phyloP scores from a whole-genome alignment of 64 coral and sea anemone species.

The Catalaphyllia jardinei region DNA sequence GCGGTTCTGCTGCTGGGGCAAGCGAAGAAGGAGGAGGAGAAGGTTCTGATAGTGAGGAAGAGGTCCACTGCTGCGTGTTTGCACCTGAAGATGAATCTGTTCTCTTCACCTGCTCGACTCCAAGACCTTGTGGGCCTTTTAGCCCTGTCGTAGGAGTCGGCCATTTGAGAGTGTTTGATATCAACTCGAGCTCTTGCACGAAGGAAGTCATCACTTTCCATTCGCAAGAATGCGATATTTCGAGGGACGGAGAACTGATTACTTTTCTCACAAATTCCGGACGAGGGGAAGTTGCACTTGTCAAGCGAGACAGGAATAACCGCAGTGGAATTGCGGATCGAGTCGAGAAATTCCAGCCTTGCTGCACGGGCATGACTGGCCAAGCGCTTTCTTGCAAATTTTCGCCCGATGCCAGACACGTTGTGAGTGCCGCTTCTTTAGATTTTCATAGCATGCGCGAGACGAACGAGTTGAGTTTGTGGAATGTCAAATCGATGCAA shows the following conservation, averaged over 20 bases:
- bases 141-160: slow-evolving; percentile 68
- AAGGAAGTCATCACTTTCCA: slow-evolving; percentile 89
- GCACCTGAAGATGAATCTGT: slow-evolving; percentile 81
- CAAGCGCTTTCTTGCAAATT: slow-evolving; percentile 90
- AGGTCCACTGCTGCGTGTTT: slow-evolving; percentile 85
- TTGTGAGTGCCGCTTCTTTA: slow-evolving; percentile 80
- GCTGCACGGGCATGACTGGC: slow-evolving; percentile 79
- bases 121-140: slow-evolving; percentile 53
- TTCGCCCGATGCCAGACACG: slow-evolving; percentile 71
- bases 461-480: slow-evolving; percentile 88
- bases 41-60: slow-evolving; percentile 59
- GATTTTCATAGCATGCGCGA: slow-evolving; percentile 95
- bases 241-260: slow-evolving; percentile 77
- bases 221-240: slow-evolving; percentile 91
- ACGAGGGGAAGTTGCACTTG: slow-evolving; percentile 78
- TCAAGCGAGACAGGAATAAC: slow-evolving; percentile 67
- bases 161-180: slow-evolving; percentile 86
- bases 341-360: slow-evolving; percentile 76
- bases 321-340: slow-evolving; percentile 68
- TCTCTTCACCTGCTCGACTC: slow-evolving; percentile 65
- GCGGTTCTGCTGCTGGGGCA: neutral
- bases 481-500: slow-evolving; percentile 90
- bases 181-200: slow-evolving; percentile 55
- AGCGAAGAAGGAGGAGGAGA: slow-evolving; percentile 35
- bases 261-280: slow-evolving; percentile 78